Conservation (phyloP, 2,888 invertebrate species). For the Slavum lentiscoides region DNA sequence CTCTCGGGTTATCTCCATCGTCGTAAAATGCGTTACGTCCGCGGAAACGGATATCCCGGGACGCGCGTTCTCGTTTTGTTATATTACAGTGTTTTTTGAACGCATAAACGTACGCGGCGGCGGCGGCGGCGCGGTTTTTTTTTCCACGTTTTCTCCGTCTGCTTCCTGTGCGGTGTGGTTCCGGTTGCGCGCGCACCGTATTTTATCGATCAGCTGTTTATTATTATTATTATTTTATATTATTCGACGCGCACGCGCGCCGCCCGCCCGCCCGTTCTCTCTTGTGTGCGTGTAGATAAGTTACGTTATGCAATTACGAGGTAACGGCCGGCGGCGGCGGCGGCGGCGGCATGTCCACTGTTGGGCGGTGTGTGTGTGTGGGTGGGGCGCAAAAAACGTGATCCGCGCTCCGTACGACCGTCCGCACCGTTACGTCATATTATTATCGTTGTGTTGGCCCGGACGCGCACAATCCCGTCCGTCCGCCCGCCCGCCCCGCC, state of each 20-base stretch:
- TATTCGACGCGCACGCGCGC: slow-evolving; percentile 2
- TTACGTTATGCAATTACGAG: slow-evolving; percentile 43
- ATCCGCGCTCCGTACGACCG: slow-evolving; percentile 4
- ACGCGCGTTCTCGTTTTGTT: too few species aligned
- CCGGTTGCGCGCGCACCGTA: background rate
- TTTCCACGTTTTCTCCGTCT: slow-evolving; percentile 11
- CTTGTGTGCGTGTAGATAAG: slow-evolving; percentile 7
- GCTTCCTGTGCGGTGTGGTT: slow-evolving; percentile 16
- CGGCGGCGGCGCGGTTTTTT: background rate
- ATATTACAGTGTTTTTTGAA: too few species aligned
- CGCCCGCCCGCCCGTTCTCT: background rate
- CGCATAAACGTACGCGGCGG: too few species aligned
- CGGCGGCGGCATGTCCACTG: background rate
- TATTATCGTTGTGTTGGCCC: background rate
- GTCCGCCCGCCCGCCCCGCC: background rate
- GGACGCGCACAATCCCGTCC: slow-evolving; percentile 13
- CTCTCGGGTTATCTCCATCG: too few species aligned
- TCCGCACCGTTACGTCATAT: slow-evolving; percentile 29
- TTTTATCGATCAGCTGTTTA: slow-evolving; percentile 45
- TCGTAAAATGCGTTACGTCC: too few species aligned
- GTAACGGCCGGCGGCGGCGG: background rate
- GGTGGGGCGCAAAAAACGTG: slow-evolving; percentile 30
- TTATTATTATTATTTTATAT: slow-evolving; percentile 21
- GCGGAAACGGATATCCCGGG: too few species aligned
- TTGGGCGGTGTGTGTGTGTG: too few species aligned